Evolutionary conservation across 2,888 invertebrate genomes (phyloP).

Genomic region (Brachynemurus nebulosus): DNA sequence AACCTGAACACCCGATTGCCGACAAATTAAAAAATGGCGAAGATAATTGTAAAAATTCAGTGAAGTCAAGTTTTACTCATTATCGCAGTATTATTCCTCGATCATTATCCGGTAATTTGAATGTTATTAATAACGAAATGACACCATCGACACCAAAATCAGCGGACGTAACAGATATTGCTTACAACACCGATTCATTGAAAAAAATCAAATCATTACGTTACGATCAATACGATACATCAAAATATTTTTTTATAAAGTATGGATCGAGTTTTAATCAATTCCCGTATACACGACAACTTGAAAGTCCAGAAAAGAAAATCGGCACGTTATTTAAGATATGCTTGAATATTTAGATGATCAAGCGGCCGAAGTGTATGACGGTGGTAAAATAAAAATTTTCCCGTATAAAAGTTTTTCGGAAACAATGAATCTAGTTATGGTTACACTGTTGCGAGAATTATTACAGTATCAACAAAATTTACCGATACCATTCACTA

Average conservation of each 20-base stretch:
- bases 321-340: constrained; percentile 59
- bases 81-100: constrained; percentile 83
- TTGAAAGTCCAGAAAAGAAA: constrained; percentile 55
- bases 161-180: constrained; percentile 26
- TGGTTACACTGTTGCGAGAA: constrained; percentile 84
- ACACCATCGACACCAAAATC: constrained; percentile 26
- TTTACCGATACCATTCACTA: constrained; percentile 77
- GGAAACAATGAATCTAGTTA: constrained; percentile 84
- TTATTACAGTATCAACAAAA: constrained; percentile 82
- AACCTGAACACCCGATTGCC: constrained; percentile 49
- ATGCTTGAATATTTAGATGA: constrained; percentile 68
- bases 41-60: constrained; percentile 25
- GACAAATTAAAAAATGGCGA: constrained; percentile 28
- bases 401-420: constrained; percentile 92
- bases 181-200: constrained; percentile 23
- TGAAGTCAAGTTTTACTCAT: constrained; percentile 55
- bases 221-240: constrained; percentile 54
- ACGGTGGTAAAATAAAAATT: constrained; percentile 50
- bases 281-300: constrained; percentile 67
- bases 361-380: constrained; percentile 66
- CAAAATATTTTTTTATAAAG: constrained; percentile 77
- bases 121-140: constrained; percentile 34
- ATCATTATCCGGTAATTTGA: constrained; percentile 64
- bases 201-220: constrained; percentile 22
- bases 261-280: constrained; percentile 90